Evolutionary conservation across 2,113 vertebrate species (phyloP), one percentile per base, ranked within the genome.

Genomic region (Toxotes chatareus): DNA sequence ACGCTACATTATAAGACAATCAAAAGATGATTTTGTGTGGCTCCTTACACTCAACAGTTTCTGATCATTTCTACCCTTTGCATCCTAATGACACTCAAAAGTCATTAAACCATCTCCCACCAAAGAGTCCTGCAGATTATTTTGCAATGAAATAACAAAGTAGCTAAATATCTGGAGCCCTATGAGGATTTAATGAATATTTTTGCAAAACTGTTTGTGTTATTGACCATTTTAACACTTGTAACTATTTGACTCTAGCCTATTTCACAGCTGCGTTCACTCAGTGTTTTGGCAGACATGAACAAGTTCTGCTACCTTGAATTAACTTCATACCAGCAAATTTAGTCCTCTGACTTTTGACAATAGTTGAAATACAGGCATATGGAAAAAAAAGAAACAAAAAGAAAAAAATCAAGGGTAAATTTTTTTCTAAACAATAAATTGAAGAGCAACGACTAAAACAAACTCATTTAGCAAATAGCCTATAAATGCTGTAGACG

Each of bases 1-100:
- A 76, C 68, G 14, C 73, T 61, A 83, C 76, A 91, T 90, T 89
- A 85, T 79, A 80, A 88, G 56, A 81, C 79, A 87, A 89, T 91
- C 81, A 89, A 89, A 83, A 70, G 40, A 87, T 88, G 83, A 86
- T 91, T 87, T 85, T 87, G 56, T 85, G 63, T 71, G 8, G 57
- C 80, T 83, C 67, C 67, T 83, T 53, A 61, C 71, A 62, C 81
- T 86, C 36, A 77, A 69, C 78, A 75, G 42, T 78, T 84, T 46
- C 51, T 40, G 4, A 4, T 79, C 32, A 88, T 84, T 81, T 91
- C 49, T 67, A 64, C 72, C 78, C 49, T 83, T 82, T 76, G 66
- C 86, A 65, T 79, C 67, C 70, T 86, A 89, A 89, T 84, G 83
- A 82, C 76, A 76, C 72, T 86, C 53, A 65, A 62, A 89, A 86